Base-by-base conservation (phyloP, 2,797 vertebrate species). In the Halcyon chelicuti region DNA sequence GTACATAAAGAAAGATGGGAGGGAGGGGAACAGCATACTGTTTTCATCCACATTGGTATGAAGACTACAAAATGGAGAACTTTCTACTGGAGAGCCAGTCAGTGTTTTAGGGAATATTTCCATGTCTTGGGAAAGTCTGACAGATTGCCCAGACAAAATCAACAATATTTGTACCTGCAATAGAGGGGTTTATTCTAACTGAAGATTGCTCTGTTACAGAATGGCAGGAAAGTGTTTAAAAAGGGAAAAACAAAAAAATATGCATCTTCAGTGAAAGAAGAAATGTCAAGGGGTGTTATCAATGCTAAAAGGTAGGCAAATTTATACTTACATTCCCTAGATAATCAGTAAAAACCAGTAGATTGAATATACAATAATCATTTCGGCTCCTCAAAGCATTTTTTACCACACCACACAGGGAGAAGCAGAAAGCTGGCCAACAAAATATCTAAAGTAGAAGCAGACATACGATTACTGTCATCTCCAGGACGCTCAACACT, bases 371-470 rank as follows among this genome's bases (percentile, higher is more conserved):
- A 61, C 26, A 82, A 12, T 37, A 82, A 42, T 14, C 37, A 6
- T 29, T 63, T 10, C 5, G 71, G 70, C 66, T 77, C 65, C 39
- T 58, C 35, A 60, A 72, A 79, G 23, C 6, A 37, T 28, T 75
- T 84, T 79, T 26, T 28, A 68, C 28, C 21, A 25, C 58, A 31
- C 25, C 57, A 54, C n/a, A 78, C 11, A 68, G 7, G 23, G 40
- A 85, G 21, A 87, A 82, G 44, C 35, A 71, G 31, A 90, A 92
- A 85, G 49, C 39, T 87, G 19, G n/a, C 37, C 81, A 16, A 62
- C 23, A 75, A 71, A 85, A 18, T 10, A 66, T 5, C 29, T 55
- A 23, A 37, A 58, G 37, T 9, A 72, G 20, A 66, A 81, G 42
- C 0, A 65, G 21, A 52, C 2, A 10, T 9, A 54, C 1, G 7